phyloP scores from a whole-genome alignment of 2,888 invertebrate genomes.

The Endotricha flammealis region DNA sequence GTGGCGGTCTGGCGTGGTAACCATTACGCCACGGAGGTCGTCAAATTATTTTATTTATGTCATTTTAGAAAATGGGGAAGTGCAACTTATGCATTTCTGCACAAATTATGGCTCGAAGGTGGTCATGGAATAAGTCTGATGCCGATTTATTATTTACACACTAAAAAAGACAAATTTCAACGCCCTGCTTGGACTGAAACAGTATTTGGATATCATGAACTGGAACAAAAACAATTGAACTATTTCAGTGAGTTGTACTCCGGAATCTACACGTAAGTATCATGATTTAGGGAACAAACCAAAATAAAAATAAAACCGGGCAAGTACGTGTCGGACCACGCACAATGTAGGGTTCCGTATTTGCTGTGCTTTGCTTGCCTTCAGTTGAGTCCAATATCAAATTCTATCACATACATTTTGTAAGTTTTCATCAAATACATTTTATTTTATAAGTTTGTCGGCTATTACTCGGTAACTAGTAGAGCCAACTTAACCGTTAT shows the following conservation, averaged over 20 bases:
- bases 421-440: too few species aligned
- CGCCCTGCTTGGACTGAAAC: slow-evolving; percentile 37
- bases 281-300: too few species aligned
- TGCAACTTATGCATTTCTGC: slow-evolving; percentile 78
- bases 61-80: slow-evolving; percentile 81
- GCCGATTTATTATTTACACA: slow-evolving; percentile 45
- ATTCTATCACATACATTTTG: too few species aligned
- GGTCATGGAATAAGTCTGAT: slow-evolving; percentile 42
- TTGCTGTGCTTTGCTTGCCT: too few species aligned
- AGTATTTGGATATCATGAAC: slow-evolving; percentile 45
- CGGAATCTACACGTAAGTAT: slow-evolving; percentile 43
- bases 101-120: slow-evolving; percentile 79
- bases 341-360: too few species aligned
- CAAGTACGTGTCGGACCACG: too few species aligned
- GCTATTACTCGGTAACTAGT: too few species aligned
- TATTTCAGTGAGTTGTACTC: slow-evolving; percentile 37
- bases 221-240: slow-evolving; percentile 38
- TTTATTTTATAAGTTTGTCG: too few species aligned
- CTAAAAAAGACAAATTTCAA: slow-evolving; percentile 17
- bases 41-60: slow-evolving; percentile 67
- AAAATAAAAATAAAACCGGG: too few species aligned
- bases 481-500: too few species aligned
- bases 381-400: too few species aligned
- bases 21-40: slow-evolving; percentile 60
- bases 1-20: too few species aligned